A percentile compares a stretch with the other conserved stretches of the same genome.
These are phyloP conservation scores for Noturus placidus DNA, from an alignment of 2,113 vertebrate species.

Conservation along the genomic window DNA sequence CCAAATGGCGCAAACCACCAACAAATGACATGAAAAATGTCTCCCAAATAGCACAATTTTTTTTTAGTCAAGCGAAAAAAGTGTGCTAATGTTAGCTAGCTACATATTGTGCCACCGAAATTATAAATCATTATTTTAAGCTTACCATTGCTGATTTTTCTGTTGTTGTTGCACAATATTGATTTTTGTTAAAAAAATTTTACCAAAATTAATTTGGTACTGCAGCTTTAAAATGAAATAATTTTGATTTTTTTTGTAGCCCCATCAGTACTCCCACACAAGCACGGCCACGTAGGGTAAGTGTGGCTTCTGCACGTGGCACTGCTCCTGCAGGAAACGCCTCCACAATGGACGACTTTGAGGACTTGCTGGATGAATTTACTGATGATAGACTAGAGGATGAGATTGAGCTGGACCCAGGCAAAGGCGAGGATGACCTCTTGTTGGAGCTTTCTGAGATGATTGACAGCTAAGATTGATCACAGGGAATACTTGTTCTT, in stretches of 20 bases:
- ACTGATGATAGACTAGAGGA: constrained; percentile 85
- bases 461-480: constrained; percentile 82
- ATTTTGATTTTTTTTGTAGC: constrained; percentile 55
- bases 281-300: constrained; percentile 72
- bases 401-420: constrained; percentile 83
- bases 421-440: constrained; percentile 89
- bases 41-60: too few species aligned
- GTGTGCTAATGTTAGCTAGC: too few species aligned
- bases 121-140: too few species aligned
- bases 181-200: too few species aligned
- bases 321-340: constrained; percentile 57
- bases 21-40: too few species aligned
- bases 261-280: constrained; percentile 53
- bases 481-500: neutral
- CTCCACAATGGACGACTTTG: constrained; percentile 85
- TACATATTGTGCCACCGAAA: too few species aligned
- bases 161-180: too few species aligned
- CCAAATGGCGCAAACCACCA: too few species aligned
- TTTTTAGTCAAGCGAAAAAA: too few species aligned
- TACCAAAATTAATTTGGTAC: too few species aligned
- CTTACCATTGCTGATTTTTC: too few species aligned
- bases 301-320: constrained; percentile 65
- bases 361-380: constrained; percentile 91
- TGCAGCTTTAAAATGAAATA: neutral
- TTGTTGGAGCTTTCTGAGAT: constrained; percentile 93